Base-by-base conservation (phyloP, 2,797 vertebrate genomes). In the Sebastes minor region DNA sequence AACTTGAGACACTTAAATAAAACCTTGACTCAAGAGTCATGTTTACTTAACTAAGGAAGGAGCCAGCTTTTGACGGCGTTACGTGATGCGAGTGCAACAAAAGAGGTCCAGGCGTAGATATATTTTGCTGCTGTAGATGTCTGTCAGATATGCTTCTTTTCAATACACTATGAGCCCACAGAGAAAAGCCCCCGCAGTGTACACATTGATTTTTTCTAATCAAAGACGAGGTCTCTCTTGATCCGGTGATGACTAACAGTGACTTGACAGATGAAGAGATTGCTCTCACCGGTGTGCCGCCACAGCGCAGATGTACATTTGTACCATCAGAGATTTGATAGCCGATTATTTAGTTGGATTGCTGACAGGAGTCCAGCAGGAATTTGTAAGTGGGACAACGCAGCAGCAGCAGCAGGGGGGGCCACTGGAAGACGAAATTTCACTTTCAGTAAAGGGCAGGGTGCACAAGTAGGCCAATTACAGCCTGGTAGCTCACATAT, bases 201-300 rank as follows among this genome's bases (percentile, higher is more conserved):
- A 86, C 71, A 62, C 80, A 93, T 91, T 83, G 87, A 93, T 94
- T 92, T 91, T 89, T 82, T 86, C 86, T 86, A 90, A 95, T 93
- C 82, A 94, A 94, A 94, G 87, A 90, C 53, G 46, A 8, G 0
- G 61, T 38, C 62, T 71, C 80, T 80, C 81, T 90, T 88, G 85
- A 91, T 86, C 79, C 49, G 3, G 22, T 32, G 73, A 90, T 92
- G 90, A 93, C 90, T 93, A 93, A 92, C 82, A 25, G 71, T 71
- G 82, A 86, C 79, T 68, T 91, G 90, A 92, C 87, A 89, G 86
- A 91, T 90, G 86, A 88, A 85, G 78, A 87, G 79, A 86, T 82
- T 87, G 65, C 73, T 80, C 73, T 88, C 73, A 38, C 70, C 25
- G 22, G 59, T 74, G 56, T 46, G 61, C 61, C 8, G n/a, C 73